Evolutionary conservation across 2,113 vertebrate species (phyloP), one percentile per base, ranked within the genome.

Genomic region (Rhinogobius similis): DNA sequence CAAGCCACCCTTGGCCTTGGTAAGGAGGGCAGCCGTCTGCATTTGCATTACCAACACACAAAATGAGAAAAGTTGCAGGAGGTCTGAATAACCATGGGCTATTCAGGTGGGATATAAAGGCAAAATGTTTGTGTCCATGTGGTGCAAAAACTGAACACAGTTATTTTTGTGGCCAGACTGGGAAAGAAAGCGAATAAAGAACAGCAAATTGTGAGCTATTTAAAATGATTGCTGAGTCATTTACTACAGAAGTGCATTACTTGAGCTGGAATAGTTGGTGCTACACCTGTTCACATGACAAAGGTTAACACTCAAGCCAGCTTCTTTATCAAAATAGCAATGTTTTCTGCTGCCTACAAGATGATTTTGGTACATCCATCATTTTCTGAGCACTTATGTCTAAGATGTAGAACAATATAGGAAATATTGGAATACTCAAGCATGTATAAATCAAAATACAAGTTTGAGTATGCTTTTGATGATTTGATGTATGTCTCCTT

Each of bases 1-100:
- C 69, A 73, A 39, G 29, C 46, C 76, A 77, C 43, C 79, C 69
- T 79, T 80, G 85, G 72, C 77, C 72, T 78, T 72, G 67, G 72
- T 53, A 64, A 73, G 62, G 55, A 80, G 72, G 74, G 73, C 76
- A 76, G 59, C 36, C 0, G 5, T 41, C n/a, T 44, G 14, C 46
- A 78, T 84, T 84, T 76, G 63, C 74, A 76, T 84, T 79, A 10
- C 2, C 43, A 38, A 36, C 18, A 61, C 20, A 38, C 18, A 61
- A 20, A 21, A 32, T 18, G 10, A n/a, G 58, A 79, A 70, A 67
- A 24, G 56, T 13, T 39, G 21, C 11, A 36, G 13, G 21, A 44
- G 10, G 16, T n/a, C 10, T n/a, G 38, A 50, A 53, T 73, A 68
- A 53, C 32, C 43, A 24, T 50, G 41, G 56, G 65, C n/a, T 16